Evolutionary conservation across 35 echinoderm and acorn worm species (phyloP).

Genomic region (Apostichopus californicus): DNA sequence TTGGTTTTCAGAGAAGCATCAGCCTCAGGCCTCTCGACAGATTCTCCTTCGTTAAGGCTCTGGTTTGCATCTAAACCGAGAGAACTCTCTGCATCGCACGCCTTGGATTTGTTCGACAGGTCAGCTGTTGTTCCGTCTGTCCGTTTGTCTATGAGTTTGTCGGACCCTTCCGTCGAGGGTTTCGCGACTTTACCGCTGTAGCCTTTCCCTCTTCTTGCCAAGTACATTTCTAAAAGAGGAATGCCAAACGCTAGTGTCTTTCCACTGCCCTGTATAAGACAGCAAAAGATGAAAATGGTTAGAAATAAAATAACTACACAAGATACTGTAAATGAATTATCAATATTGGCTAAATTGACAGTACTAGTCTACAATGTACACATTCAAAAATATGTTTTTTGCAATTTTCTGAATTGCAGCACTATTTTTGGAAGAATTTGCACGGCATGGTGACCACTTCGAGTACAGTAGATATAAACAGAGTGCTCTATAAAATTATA

Average conservation of each 20-base stretch:
- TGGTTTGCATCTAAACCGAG: background rate
- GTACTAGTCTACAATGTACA: too few species aligned
- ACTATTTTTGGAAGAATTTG: too few species aligned
- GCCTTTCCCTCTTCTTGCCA: background rate
- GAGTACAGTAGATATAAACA: too few species aligned
- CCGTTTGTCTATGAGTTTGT: background rate
- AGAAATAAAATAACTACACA: too few species aligned
- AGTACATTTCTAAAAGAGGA: conserved; percentile 57
- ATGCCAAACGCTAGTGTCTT: conserved; percentile 97
- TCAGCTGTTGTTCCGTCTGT: background rate
- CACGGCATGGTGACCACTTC: too few species aligned
- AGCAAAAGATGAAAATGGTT: too few species aligned
- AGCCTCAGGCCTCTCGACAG: background rate
- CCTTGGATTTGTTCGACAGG: background rate
- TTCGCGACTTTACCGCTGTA: background rate
- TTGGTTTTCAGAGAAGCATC: background rate
- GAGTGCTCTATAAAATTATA: too few species aligned
- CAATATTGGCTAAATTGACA: too few species aligned
- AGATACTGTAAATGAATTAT: too few species aligned
- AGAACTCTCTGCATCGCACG: background rate
- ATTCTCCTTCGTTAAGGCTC: background rate
- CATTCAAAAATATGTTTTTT: too few species aligned
- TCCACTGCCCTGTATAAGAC: conserved; percentile 80
- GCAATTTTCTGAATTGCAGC: too few species aligned
- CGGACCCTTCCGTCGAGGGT: background rate